These are phyloP conservation scores for Tetraodon nigroviridis DNA, from an alignment of 2,113 vertebrate genomes.

Conservation along the genomic window DNA sequence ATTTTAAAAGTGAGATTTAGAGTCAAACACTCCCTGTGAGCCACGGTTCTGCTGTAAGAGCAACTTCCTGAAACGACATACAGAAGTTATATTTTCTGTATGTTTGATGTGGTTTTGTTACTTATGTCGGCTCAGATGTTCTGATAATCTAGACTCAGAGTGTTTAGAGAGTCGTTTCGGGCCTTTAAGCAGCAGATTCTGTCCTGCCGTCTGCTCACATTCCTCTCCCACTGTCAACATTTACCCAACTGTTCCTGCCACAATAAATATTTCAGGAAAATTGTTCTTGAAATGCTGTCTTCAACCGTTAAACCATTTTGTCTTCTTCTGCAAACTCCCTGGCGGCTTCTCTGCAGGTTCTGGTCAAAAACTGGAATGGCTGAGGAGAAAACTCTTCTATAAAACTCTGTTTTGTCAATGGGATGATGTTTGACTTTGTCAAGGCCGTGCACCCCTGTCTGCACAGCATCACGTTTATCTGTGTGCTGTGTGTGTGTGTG, in stretches of 20 bases:
- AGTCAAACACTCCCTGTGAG: not conserved
- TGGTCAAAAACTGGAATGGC: slow-evolving; percentile 52
- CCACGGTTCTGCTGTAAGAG: slow-evolving; percentile 6
- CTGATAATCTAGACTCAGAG: no score
- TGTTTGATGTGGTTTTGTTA: no score
- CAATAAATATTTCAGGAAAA: slow-evolving; percentile 41
- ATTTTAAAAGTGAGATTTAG: no score
- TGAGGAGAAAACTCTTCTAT: slow-evolving; percentile 33
- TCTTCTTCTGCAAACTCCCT: slow-evolving; percentile 19
- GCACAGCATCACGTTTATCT: slow-evolving; percentile 54
- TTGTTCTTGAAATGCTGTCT: slow-evolving; percentile 41
- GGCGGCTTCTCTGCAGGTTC: slow-evolving; percentile 49
- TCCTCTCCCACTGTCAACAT: slow-evolving; percentile 27
- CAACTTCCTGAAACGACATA: not conserved
- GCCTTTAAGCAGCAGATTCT: not conserved
- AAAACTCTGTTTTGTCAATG: slow-evolving; percentile 52
- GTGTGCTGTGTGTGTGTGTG: slow-evolving; percentile 17
- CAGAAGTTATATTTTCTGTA: not conserved
- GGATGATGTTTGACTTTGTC: slow-evolving; percentile 62
- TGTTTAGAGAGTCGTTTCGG: no score
- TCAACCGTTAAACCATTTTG: slow-evolving; percentile 31
- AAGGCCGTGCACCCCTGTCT: slow-evolving; percentile 48
- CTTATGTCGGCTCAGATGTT: not conserved
- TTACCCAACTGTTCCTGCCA: slow-evolving; percentile 27
- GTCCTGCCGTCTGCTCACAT: slow-evolving; percentile 12